A percentile compares a stretch with the other conserved stretches of the same genome.
phyloP scores from a whole-genome alignment of 53 echinoderm and acorn worm species.

The Temnopleurus reevesii region DNA sequence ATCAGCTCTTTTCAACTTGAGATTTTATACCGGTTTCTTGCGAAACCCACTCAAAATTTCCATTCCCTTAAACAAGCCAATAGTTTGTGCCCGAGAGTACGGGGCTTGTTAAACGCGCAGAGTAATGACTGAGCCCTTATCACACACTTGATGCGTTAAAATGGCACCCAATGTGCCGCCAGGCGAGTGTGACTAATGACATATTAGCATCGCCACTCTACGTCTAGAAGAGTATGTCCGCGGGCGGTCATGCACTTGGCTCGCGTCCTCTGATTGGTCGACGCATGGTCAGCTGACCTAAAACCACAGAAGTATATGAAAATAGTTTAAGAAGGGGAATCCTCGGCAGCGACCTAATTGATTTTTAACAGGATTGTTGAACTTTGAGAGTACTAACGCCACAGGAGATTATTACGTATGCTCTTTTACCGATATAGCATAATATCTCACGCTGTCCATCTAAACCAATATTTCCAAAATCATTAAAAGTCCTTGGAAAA shows the following conservation, averaged over 20 bases:
- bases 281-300: slow-evolving; percentile 21
- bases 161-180: neutral
- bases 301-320: slow-evolving; percentile 10
- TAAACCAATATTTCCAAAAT: too few species aligned
- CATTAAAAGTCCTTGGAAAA: too few species aligned
- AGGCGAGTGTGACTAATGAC: slow-evolving; percentile 45
- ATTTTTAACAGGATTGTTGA: slow-evolving; percentile 55
- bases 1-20: neutral
- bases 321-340: neutral
- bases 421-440: neutral
- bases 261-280: slow-evolving; percentile 16
- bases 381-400: slow-evolving; percentile 44
- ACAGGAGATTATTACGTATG: slow-evolving; percentile 32
- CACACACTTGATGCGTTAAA: slow-evolving; percentile 44
- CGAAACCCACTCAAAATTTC: slow-evolving; percentile 6
- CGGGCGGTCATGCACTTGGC: slow-evolving; percentile 32
- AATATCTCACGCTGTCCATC: too few species aligned
- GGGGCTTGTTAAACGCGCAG: slow-evolving; percentile 10
- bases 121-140: slow-evolving; percentile 23
- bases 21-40: slow-evolving; percentile 1
- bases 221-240: slow-evolving; percentile 48
- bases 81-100: slow-evolving; percentile 8
- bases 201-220: slow-evolving; percentile 56
- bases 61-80: slow-evolving; percentile 28
- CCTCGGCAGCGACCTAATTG: slow-evolving; percentile 35